A percentile compares a stretch with the other conserved stretches of the same genome.
Evolutionary conservation across 2,888 invertebrate species (phyloP).

Genomic region (Gibbula magus): DNA sequence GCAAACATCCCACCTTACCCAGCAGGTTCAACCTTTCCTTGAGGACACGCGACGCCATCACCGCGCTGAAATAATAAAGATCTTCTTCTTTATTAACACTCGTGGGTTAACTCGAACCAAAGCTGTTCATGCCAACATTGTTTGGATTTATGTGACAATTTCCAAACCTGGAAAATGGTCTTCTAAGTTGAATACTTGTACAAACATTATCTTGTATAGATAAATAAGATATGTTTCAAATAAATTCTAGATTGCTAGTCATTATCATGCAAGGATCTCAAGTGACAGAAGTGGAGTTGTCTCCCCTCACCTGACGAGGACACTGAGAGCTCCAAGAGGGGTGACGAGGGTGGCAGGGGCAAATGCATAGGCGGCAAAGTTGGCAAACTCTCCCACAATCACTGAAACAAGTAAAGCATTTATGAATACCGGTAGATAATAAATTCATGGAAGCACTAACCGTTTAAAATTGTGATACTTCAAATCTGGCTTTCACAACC

Average conservation of each 20-base stretch:
- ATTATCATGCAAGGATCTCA: too few relatives aligned
- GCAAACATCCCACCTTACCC: constrained; percentile 93
- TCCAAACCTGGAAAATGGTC: too few relatives aligned
- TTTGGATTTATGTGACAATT: too few relatives aligned
- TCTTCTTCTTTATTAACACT: not conserved
- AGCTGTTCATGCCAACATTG: too few relatives aligned
- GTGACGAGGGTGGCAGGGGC: constrained; percentile 97
- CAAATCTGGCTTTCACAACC: too few relatives aligned
- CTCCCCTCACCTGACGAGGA: constrained; percentile 82
- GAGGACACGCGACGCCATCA: constrained; percentile 90
- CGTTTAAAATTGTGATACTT: too few relatives aligned
- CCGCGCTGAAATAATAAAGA: constrained; percentile 80
- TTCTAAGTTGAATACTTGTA: too few relatives aligned
- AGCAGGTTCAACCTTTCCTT: constrained; percentile 92
- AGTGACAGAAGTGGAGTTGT: not conserved
- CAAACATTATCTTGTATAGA: too few relatives aligned
- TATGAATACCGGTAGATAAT: too few relatives aligned
- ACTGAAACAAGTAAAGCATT: constrained; percentile 80
- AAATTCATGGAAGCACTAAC: too few relatives aligned
- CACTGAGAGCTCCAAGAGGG: constrained; percentile 95
- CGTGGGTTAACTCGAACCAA: not conserved
- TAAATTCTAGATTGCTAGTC: too few relatives aligned
- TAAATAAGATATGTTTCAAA: too few relatives aligned
- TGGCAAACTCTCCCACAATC: constrained; percentile 94
- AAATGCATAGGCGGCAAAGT: constrained; percentile 97